Base-by-base conservation (phyloP, 2,113 vertebrate species). In the Pseudolaguvia tuberculata region DNA sequence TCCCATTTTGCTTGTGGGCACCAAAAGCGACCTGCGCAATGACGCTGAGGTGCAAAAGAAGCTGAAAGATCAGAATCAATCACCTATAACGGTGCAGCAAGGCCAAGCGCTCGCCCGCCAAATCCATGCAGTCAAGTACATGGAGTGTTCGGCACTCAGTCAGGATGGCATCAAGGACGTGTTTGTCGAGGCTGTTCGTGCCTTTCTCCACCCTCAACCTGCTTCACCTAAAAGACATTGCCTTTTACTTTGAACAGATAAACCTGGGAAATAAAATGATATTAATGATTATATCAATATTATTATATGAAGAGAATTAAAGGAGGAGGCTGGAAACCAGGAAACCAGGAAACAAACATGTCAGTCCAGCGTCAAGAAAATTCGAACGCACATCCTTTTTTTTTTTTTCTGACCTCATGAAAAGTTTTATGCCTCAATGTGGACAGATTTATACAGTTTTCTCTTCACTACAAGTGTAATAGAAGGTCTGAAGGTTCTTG, bases 111-210 rank as follows among this genome's bases (percentile, higher is more conserved):
- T 98, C 42, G 92, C 92, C 82, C 92, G 91, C 80, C 96, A 98
- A 86, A 96, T 98, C 89, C 95, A 92, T 0, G 96, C 96, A 0
- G 78, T 93, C 80, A 93, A 93, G 80, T 98, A 98, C 91, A 84
- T 97, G 87, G 96, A 98, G 88, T 98, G 96, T 78, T 98, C 96
- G 0, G 94, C 96, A 0, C 91, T 97, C 77, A 94, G 94, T 86
- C 96, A 98, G 88, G 95, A 98, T 10, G 95, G 96, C 65, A 95
- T 98, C 82, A 96, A 97, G 82, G 94, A 96, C 70, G 96, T 98
- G 83, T 98, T 97, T 51, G 83, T 86, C 0, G 94, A 98, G 80
- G 92, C 93, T 0, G 94, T 96, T 68, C 81, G 93, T 47, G 91
- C 96, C 1, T 94, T 92, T 80, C 93, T 98, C 83, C 94, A 94